These are phyloP conservation scores for Euclidia mi DNA, from an alignment of 2,888 invertebrate genomes.

Conservation along the genomic window DNA sequence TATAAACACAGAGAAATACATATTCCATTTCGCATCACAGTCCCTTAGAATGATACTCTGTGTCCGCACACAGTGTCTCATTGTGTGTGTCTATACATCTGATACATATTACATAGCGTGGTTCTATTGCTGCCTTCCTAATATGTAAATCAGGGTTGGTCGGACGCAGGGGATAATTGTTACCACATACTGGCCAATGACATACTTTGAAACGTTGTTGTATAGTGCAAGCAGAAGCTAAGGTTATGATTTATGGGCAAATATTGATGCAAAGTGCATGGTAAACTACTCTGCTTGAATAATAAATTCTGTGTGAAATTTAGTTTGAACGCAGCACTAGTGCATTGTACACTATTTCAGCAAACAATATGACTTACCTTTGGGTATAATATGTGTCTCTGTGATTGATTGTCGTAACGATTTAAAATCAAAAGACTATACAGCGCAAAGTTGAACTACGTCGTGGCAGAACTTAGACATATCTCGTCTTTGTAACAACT, in stretches of 20 bases:
- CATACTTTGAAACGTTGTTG: conserved; percentile 44
- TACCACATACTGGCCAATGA: conserved; percentile 48
- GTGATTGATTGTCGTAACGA: no score
- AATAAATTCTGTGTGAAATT: no score
- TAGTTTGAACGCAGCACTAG: no score
- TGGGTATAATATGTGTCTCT: no score
- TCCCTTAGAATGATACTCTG: conserved; percentile 5
- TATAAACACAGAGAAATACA: conserved; percentile 51
- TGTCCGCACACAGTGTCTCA: conserved; percentile 23
- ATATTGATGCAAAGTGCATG: neutral
- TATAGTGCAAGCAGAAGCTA: conserved; percentile 19
- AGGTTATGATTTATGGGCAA: conserved; percentile 12
- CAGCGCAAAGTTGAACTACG: no score
- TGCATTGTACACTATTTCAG: no score
- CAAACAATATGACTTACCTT: no score
- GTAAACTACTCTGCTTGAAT: no score
- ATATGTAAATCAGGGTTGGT: conserved; percentile 50
- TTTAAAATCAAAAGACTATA: no score
- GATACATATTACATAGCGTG: conserved; percentile 20
- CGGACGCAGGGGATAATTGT: conserved; percentile 46
- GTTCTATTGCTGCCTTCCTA: conserved; percentile 31
- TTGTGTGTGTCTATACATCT: conserved; percentile 31
- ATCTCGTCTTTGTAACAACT: no score
- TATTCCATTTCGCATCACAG: conserved; percentile 37
- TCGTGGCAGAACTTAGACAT: no score